phyloP scores from a whole-genome alignment of 2,113 vertebrate species.

The Gadus chalcogrammus region DNA sequence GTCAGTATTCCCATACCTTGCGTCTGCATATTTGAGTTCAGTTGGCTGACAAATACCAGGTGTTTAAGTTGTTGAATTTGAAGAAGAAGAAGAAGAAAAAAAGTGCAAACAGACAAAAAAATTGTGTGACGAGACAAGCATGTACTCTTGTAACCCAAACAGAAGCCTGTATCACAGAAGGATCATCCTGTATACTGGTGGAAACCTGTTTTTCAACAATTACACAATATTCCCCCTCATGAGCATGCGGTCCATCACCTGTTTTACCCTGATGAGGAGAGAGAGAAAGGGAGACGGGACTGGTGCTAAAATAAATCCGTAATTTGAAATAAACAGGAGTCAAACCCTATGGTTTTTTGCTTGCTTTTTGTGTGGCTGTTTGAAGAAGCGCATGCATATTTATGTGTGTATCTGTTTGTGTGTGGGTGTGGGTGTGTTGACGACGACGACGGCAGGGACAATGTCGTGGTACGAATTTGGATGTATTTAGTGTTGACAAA shows the following conservation, averaged over 20 bases:
- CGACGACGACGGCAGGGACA: too few relatives aligned
- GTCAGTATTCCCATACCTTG: neutral
- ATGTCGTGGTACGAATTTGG: too few relatives aligned
- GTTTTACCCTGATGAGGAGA: neutral
- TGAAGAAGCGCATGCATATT: too few relatives aligned
- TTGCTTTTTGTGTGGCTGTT: too few relatives aligned
- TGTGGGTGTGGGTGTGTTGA: too few relatives aligned
- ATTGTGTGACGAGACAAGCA: slow-evolving; percentile 17
- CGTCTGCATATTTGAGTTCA: slow-evolving; percentile 22
- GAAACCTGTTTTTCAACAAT: slow-evolving; percentile 63
- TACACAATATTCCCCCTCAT: slow-evolving; percentile 26
- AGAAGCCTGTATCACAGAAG: slow-evolving; percentile 30
- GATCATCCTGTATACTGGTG: slow-evolving; percentile 38
- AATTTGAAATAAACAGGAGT: too few relatives aligned
- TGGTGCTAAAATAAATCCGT: too few relatives aligned
- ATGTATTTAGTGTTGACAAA: too few relatives aligned
- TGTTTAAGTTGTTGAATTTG: slow-evolving; percentile 19
- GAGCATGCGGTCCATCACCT: slow-evolving; percentile 16
- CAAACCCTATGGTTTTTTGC: too few relatives aligned
- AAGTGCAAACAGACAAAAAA: slow-evolving; percentile 1
- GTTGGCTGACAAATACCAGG: slow-evolving; percentile 6
- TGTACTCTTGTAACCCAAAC: slow-evolving; percentile 35
- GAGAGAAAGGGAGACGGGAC: neutral
- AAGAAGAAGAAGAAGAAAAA: neutral
- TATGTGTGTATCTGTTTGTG: too few relatives aligned